Evolutionary conservation across 1,140 invertebrate species (phyloP).

Genomic region (Bombus cullumanus): DNA sequence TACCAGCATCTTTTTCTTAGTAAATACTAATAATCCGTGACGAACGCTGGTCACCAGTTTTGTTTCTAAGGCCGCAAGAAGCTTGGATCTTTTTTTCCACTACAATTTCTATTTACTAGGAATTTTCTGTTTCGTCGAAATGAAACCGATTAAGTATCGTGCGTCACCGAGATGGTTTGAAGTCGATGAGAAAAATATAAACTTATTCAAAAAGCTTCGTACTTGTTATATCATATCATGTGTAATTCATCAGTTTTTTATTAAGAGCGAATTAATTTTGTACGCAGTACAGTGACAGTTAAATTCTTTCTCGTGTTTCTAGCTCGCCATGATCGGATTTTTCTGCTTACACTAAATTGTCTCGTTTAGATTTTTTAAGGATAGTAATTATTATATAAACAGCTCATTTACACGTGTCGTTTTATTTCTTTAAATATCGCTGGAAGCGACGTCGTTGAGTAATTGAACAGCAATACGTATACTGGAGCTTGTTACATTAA

Average conservation of each 20-base stretch:
- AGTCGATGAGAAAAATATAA: neutral
- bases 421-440: neutral
- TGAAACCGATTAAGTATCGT: neutral
- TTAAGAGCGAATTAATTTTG: slow-evolving; percentile 15
- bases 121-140: slow-evolving; percentile 21
- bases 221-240: neutral
- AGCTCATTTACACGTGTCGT: neutral
- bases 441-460: neutral
- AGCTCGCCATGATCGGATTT: too few relatives aligned
- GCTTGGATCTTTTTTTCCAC: neutral
- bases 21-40: slow-evolving; percentile 48
- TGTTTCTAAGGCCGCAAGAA: neutral
- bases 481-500: neutral
- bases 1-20: slow-evolving; percentile 52
- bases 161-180: neutral
- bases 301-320: neutral
- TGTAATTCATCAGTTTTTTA: slow-evolving; percentile 12
- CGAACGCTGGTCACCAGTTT: neutral
- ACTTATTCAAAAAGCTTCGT: neutral
- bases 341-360: too few relatives aligned
- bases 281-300: neutral
- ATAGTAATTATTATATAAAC: neutral
- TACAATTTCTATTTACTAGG: neutral
- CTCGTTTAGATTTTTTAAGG: neutral
- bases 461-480: neutral